phyloP scores from a whole-genome alignment of 1,140 invertebrate genomes.

The Lordiphosa stackelbergi region DNA sequence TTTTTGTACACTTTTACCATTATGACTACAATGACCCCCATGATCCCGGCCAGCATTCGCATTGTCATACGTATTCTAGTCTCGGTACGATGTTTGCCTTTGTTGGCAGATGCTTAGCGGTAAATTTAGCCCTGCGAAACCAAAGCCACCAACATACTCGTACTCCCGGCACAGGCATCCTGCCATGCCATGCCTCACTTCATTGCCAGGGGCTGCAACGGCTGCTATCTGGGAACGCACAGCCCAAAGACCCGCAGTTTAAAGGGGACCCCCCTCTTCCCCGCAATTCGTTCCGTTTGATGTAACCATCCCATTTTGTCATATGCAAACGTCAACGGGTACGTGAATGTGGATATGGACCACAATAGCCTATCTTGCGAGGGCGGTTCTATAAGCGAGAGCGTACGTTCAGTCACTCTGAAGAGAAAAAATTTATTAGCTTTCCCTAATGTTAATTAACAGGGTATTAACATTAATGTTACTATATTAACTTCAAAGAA shows the following conservation, averaged over 20 bases:
- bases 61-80: constrained; percentile 1
- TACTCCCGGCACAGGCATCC: constrained; percentile 5
- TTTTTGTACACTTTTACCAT: constrained; percentile 20
- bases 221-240: not conserved
- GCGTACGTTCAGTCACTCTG: no score
- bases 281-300: constrained; percentile 14
- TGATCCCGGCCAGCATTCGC: constrained; percentile 42
- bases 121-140: constrained; percentile 30
- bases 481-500: no score
- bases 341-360: constrained; percentile 16
- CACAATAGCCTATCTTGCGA: no score
- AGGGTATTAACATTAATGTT: no score
- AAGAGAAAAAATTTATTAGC: no score
- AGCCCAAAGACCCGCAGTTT: no score
- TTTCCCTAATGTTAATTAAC: no score
- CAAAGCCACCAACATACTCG: constrained; percentile 5
- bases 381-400: no score
- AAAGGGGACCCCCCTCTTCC: no score
- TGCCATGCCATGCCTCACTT: constrained; percentile 2
- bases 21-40: constrained; percentile 68
- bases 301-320: constrained; percentile 9
- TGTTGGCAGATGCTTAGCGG: constrained; percentile 43
- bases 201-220: not conserved
- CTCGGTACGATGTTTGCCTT: constrained; percentile 24
- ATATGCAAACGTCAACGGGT: constrained; percentile 12